Base-by-base conservation (phyloP, 2,888 invertebrate genomes). In the Teleiodes luculella region DNA sequence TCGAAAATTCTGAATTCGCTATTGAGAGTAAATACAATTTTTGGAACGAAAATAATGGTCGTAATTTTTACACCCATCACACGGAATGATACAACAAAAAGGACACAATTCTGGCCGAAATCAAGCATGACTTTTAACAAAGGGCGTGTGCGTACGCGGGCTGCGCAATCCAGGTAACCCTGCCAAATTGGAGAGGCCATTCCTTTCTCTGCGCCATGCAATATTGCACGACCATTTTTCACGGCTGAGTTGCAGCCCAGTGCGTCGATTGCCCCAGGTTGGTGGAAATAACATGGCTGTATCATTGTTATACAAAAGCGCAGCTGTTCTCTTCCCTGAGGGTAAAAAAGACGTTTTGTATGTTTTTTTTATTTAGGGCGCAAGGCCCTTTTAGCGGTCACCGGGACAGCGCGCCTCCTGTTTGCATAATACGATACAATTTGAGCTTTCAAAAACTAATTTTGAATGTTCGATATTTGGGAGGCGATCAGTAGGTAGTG, bases 251-350 rank as follows among this genome's bases (percentile, higher is more conserved):
- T 68, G 57, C 59, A 70, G 71, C 69, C 67, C 69, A 74, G 71
- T 76, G 82, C 76, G 78, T 70, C 76, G 83, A 85, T 81, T 80
- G 86, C 86, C 83, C 68, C 79, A 72, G 83, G 84, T 83, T 70
- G 78, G 73, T 78, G 77, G 76, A 80, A 80, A 80, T 78, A 84
- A 81, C 83, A 76, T 83, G 85, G 84, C 81, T 80, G 80, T 87
- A 87, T 87, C 87, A 87, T 88, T 88, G 88, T 86, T 82, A 76
- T 78, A 82, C 86, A 82, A 83, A 83, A 80, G 79, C 76, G 88
- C 88, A 88, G 88, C 88, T 88, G 88, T 86, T 84, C 79, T 69
- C 70, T 80, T 81, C 84, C 86, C 87, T 68, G 69, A 76, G 86
- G 86, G 86, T 83, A 85, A 87, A 87, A 86, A 86, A 83, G 78